These are phyloP conservation scores for Euphydryas editha DNA, from an alignment of 2,888 invertebrate species.

Conservation along the genomic window DNA sequence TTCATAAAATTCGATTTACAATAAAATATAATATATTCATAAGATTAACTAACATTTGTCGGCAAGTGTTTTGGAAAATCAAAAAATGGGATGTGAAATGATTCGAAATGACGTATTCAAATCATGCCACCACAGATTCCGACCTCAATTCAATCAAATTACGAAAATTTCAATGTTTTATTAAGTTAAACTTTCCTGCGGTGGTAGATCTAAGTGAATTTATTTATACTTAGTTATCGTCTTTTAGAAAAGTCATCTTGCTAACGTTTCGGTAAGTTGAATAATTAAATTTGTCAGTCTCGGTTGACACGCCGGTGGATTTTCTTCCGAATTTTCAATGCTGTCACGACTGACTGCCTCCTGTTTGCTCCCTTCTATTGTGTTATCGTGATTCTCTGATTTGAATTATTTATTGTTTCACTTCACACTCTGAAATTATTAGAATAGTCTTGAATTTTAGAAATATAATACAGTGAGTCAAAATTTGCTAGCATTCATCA, in stretches of 20 bases:
- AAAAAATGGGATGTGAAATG: constrained; percentile 57
- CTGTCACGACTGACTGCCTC: constrained; percentile 71
- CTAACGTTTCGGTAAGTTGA: constrained; percentile 82
- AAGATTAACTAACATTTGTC: not conserved
- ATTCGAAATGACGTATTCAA: constrained; percentile 79
- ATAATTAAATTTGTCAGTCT: constrained; percentile 82
- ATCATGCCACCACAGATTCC: constrained; percentile 68
- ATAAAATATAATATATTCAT: not conserved
- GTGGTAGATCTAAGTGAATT: constrained; percentile 81
- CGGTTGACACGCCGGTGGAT: constrained; percentile 80
- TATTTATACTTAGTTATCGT: constrained; percentile 83
- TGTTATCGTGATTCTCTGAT: constrained; percentile 76
- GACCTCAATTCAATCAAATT: constrained; percentile 76
- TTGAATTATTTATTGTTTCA: constrained; percentile 82
- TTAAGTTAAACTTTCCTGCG: constrained; percentile 82
- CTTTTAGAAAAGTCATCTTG: constrained; percentile 80
- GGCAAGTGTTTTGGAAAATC: constrained; percentile 2
- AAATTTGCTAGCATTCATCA: not conserved
- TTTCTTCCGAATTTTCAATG: constrained; percentile 75
- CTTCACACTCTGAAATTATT: constrained; percentile 62
- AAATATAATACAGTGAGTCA: not conserved
- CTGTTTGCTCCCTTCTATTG: constrained; percentile 57
- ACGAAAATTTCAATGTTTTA: constrained; percentile 82
- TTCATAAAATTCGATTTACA: too few species aligned
- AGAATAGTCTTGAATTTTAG: constrained; percentile 35